phyloP scores from a whole-genome alignment of 2,888 invertebrate genomes.

The Nebria salina region DNA sequence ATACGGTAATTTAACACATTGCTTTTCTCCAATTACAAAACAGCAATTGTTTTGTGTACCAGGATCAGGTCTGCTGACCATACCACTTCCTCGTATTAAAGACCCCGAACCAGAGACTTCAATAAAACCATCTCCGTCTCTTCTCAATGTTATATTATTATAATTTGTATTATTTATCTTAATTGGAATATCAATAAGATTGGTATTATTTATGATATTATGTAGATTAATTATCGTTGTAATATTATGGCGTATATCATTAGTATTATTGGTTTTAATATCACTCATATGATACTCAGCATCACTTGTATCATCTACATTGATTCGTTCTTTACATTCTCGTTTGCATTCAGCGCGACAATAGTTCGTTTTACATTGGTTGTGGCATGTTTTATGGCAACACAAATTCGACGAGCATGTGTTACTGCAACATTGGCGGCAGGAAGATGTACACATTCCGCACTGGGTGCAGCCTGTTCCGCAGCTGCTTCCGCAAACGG shows the following conservation, averaged over 20 bases:
- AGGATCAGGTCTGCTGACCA: slow-evolving; percentile 23
- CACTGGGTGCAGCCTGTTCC: slow-evolving; percentile 53
- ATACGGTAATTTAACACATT: slow-evolving; percentile 55
- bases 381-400: slow-evolving; percentile 60
- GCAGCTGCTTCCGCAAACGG: slow-evolving; percentile 48
- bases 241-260: slow-evolving; percentile 56
- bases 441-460: slow-evolving; percentile 53
- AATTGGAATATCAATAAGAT: slow-evolving; percentile 60
- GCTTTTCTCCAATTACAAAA: slow-evolving; percentile 58
- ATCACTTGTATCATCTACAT: slow-evolving; percentile 13
- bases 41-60: slow-evolving; percentile 55
- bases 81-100: neutral
- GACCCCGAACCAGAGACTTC: neutral
- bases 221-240: slow-evolving; percentile 61
- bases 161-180: slow-evolving; percentile 59
- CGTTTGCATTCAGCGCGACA: slow-evolving; percentile 51
- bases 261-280: slow-evolving; percentile 24
- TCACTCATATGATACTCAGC: neutral
- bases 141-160: slow-evolving; percentile 58
- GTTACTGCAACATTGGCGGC: slow-evolving; percentile 49
- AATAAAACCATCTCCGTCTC: slow-evolving; percentile 27
- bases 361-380: slow-evolving; percentile 56
- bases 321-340: slow-evolving; percentile 39
- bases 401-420: slow-evolving; percentile 57
- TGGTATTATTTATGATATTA: slow-evolving; percentile 61